A percentile compares a stretch with the other conserved stretches of the same genome.
phyloP scores from a whole-genome alignment of 2,797 vertebrate genomes.

The Antennarius maculatus region DNA sequence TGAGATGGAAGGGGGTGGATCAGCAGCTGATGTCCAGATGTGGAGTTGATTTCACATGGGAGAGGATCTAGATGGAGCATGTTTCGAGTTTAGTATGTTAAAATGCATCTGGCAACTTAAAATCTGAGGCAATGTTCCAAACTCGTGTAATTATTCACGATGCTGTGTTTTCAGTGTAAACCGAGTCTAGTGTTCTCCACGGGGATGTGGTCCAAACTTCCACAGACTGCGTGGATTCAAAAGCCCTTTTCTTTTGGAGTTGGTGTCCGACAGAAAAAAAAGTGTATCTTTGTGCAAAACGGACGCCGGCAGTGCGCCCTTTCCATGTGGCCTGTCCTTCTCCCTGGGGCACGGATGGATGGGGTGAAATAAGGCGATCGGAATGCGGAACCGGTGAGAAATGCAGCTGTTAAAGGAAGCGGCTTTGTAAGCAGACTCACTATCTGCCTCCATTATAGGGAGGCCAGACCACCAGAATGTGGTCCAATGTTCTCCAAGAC shows the following conservation, averaged over 20 bases:
- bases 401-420: slow-evolving; percentile 79
- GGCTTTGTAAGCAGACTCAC: slow-evolving; percentile 63
- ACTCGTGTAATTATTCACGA: slow-evolving; percentile 35
- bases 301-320: slow-evolving; percentile 35
- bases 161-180: slow-evolving; percentile 23
- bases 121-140: slow-evolving; percentile 30
- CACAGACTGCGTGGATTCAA: slow-evolving; percentile 19
- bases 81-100: slow-evolving; percentile 21
- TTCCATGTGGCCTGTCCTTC: slow-evolving; percentile 56
- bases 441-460: slow-evolving; percentile 61
- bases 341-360: slow-evolving; percentile 54
- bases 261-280: slow-evolving; percentile 1
- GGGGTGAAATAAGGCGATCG: slow-evolving; percentile 80
- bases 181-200: slow-evolving; percentile 36
- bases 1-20: slow-evolving; percentile 48
- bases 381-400: slow-evolving; percentile 88
- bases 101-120: slow-evolving; percentile 22
- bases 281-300: slow-evolving; percentile 23
- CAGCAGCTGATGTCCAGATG: slow-evolving; percentile 75
- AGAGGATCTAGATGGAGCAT: slow-evolving; percentile 11
- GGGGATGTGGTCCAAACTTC: slow-evolving; percentile 52
- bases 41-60: slow-evolving; percentile 42
- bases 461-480: slow-evolving; percentile 33
- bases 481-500: slow-evolving; percentile 47
- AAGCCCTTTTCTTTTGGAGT: background rate